Evolutionary conservation across 2,797 vertebrate species (phyloP), one percentile per base, ranked within the genome.

Genomic region (Pangasius mekongensis): DNA sequence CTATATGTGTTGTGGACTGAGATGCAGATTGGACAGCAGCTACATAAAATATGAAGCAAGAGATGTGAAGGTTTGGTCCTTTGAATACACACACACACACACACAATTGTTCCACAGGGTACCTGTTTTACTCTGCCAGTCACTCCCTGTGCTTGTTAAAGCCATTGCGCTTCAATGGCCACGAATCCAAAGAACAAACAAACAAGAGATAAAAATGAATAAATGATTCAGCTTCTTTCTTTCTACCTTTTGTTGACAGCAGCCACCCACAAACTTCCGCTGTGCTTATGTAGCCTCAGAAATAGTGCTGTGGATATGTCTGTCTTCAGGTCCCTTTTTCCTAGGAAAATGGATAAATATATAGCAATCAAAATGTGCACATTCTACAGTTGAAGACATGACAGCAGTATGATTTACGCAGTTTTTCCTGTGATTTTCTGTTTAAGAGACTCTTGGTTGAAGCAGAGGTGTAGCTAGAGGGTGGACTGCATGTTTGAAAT

Each of bases 141-240:
- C 74, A 60, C 47, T 58, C 64, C 27, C 36, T 30, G 6, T 56
- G 87, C 33, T 84, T 36, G 27, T 64, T 84, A 20, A 71, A 69
- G 18, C 52, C 13, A 22, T 73, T 36, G 36, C 14, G 16, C 52
- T 60, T 85, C 36, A 62, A 62, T 77, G 52, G 60, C n/a, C 43
- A 62, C 2, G 62, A 64, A 76, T 69, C 24, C 54, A 56, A 84
- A 87, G 81, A 89, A 62, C 73, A 81, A 90, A 83, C 77, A 87
- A 78, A 85, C 39, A 66, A 67, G 22, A 77, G 27, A 67, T 74
- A 85, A 33, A 2, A 47, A 78, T 39, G 24, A 85, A 85, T 82
- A 52, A 47, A 85, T 87, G 62, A 89, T 84, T 64, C 39, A 82
- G 60, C 20, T 56, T 74, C 86, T 87, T 52, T 87, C 22, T 77